phyloP scores from a whole-genome alignment of 2,797 vertebrate genomes.

The Artibeus jamaicensis region DNA sequence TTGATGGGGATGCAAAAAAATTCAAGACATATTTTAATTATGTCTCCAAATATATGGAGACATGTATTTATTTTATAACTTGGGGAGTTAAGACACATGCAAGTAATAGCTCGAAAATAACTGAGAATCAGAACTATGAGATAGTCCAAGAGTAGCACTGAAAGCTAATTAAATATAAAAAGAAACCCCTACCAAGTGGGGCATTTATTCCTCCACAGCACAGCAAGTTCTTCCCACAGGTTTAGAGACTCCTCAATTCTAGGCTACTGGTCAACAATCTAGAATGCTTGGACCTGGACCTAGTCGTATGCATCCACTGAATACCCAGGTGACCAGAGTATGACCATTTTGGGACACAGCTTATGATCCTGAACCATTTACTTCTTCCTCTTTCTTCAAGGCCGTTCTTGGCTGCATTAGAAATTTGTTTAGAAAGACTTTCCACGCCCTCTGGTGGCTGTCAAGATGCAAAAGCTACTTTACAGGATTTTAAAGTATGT shows the following conservation, averaged over 20 bases:
- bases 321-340: background rate
- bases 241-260: background rate
- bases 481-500: background rate
- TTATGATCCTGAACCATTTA: background rate
- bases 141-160: background rate
- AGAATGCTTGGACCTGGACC: background rate
- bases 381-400: background rate
- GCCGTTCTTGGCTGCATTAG: background rate
- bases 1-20: background rate
- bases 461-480: background rate
- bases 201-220: background rate
- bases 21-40: background rate
- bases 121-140: background rate
- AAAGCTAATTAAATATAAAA: background rate
- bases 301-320: background rate
- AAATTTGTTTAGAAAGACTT: constrained; percentile 39
- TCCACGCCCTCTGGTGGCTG: constrained; percentile 83
- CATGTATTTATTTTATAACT: background rate
- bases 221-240: background rate
- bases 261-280: background rate
- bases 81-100: background rate
- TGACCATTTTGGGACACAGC: background rate
- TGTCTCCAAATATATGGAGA: too few species aligned
- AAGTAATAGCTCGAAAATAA: constrained; percentile 27
- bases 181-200: background rate